Base-by-base conservation (phyloP, 2,113 vertebrate species). In the Oxyura jamaicensis region DNA sequence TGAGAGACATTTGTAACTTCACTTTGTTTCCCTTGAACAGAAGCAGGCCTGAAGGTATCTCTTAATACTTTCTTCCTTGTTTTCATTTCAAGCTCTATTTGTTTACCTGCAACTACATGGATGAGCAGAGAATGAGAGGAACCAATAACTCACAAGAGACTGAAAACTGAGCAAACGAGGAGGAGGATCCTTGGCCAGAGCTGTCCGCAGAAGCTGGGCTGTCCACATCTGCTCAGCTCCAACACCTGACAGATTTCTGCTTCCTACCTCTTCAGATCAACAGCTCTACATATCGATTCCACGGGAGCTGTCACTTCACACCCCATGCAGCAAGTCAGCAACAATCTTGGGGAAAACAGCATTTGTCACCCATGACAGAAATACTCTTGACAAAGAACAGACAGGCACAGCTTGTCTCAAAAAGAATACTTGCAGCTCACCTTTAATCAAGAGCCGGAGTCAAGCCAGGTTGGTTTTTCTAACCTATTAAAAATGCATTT, bases 301-400 rank as follows among this genome's bases (percentile, higher is more conserved):
- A 8, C 4, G 7, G 39, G 48, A 53, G 48, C 36, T 26, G 22
- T 33, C 13, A 5, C 25, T 42, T 23, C 1, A 0, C 55, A 20
- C 19, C 73, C 21, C n/a, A 6, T 0, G 2, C 2, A 0, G 56
- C 33, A 10, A 0, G 5, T 48, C 33, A 73, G 25, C 65, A 53
- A 11, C 17, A n/a, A 41, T 26, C 48, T 13, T 0, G 0, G 31
- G 55, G 28, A 78, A 77, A 73, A 59, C 4, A 15, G 52, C 58
- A 42, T 26, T 21, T 13, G 36, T 52, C 52, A 53, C n/a, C 14
- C 4, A 0, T 31, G 41, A 21, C 11, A 23, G 14, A 50, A 15
- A 1, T 0, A 33, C 63, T 59, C 53, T 63, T 52, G 29, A 56
- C 5, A 6, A 10, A 44, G 33, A 12, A n/a, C 3, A 12, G 31